Evolutionary conservation across 2,113 vertebrate genomes (phyloP), one percentile per base, ranked within the genome.

Genomic region (Carassius auratus): DNA sequence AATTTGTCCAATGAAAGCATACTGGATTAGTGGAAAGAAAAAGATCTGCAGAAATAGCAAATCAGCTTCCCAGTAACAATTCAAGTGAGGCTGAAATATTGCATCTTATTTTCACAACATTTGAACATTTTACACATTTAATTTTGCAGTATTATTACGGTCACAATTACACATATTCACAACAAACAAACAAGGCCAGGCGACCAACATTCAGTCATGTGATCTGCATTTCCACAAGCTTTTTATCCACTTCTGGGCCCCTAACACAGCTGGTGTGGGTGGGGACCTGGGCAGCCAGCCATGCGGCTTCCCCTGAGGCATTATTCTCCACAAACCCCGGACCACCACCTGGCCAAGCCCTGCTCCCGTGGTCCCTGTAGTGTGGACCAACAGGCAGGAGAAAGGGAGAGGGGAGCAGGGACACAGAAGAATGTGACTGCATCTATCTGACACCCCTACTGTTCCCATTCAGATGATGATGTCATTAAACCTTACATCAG

Each of bases 401-500:
- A 71, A 71, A 21, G 4, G 33, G 7, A 0, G 5, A 8, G 36
- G 33, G 7, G 48, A 30, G 10, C 59, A 42, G 52, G 12, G 10
- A 48, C 26, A 61, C 33, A 81, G 73, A 64, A 50, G 64, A n/a
- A 19, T 8, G 13, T 1, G 52, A 36, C 14, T 30, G 21, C 14
- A 0, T 45, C 21, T 61, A 9, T n/a, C 57, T 61, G 19, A 61
- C 57, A 38, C 26, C 45, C 62, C 61, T 81, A 33, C 71, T 75
- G 45, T 64, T 77, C 14, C 73, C 79, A 33, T 50, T 78, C 78
- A 61, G 23, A 83, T 89, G 91, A 94, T 92, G 92, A 95, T 92
- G 92, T 92, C 93, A 89, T 86, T 81, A 90, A 93, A 92, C 90
- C 91, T 90, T 80, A 0, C 90, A 90, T 93, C 92, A 92, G 82